A percentile compares a stretch with the other conserved stretches of the same genome.
Conservation (phyloP, 2,797 vertebrate genomes). For the Florisuga fusca region DNA sequence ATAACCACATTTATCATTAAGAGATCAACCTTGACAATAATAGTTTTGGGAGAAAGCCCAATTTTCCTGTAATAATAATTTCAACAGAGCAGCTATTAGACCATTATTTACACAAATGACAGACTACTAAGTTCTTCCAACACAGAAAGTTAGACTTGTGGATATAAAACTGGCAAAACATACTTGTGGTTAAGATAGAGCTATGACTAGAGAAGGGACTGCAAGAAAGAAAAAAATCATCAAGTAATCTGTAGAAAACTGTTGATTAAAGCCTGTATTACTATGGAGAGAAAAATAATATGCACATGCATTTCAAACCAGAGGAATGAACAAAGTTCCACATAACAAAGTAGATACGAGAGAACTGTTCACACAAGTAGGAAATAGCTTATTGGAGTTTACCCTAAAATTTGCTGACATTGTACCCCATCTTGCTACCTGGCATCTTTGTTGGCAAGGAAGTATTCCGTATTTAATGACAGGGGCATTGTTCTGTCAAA, state of each 20-base stretch:
- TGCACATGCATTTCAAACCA: neutral
- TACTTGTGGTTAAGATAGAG: neutral
- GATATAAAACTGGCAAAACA: conserved; percentile 14
- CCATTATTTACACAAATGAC: neutral
- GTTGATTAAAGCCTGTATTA: neutral
- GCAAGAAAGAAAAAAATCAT: neutral
- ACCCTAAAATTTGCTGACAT: neutral
- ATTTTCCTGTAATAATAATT: conserved; percentile 4
- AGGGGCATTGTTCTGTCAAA: neutral
- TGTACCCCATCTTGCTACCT: neutral
- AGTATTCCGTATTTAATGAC: neutral
- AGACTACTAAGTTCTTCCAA: conserved; percentile 27
- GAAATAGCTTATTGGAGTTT: neutral
- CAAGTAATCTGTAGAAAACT: neutral
- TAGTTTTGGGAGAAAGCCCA: conserved; percentile 6
- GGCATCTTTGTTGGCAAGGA: neutral
- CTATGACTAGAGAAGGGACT: neutral
- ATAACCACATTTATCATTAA: neutral
- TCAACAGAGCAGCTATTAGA: conserved; percentile 4
- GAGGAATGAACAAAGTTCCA: neutral
- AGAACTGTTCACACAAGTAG: neutral
- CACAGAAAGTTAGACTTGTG: conserved; percentile 1
- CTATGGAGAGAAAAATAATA: neutral
- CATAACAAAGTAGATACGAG: neutral
- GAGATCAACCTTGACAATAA: neutral